A percentile compares a stretch with the other conserved stretches of the same genome.
Evolutionary conservation across 2,113 vertebrate genomes (phyloP).

Genomic region (Chaetorhynchus papuensis): DNA sequence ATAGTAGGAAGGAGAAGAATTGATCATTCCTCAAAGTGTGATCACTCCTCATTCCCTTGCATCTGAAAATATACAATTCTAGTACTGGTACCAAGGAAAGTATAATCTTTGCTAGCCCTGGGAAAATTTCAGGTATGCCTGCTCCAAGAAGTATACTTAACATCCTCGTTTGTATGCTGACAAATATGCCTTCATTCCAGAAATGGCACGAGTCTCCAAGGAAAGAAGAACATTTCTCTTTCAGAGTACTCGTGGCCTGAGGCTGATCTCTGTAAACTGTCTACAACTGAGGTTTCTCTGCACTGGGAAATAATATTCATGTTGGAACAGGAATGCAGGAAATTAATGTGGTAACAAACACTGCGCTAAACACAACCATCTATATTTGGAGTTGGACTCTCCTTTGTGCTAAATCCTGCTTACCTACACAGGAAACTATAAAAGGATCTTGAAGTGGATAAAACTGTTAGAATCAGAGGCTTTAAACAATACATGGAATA

Average conservation of each 20-base stretch:
- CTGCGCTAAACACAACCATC: neutral
- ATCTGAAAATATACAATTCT: neutral
- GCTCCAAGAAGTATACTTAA: neutral
- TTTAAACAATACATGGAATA: neutral
- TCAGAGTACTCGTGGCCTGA: neutral
- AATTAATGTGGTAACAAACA: constrained; percentile 23
- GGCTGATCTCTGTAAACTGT: neutral
- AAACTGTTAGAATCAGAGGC: neutral
- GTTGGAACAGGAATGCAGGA: constrained; percentile 34
- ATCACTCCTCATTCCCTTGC: neutral
- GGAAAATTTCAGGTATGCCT: constrained; percentile 2
- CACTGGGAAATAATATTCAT: neutral
- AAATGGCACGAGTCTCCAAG: constrained; percentile 11
- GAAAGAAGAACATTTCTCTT: neutral
- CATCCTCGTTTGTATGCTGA: neutral
- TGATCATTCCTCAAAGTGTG: neutral
- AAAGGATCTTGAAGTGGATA: neutral
- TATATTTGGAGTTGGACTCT: neutral
- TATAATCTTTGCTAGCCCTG: neutral
- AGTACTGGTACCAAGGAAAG: neutral
- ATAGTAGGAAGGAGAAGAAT: neutral
- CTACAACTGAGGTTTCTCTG: neutral
- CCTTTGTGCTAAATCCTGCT: neutral
- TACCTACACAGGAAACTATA: neutral
- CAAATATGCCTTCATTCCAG: constrained; percentile 11